Evolutionary conservation across 2,797 vertebrate genomes (phyloP), one percentile per base, ranked within the genome.

Genomic region (Acanthurus lineatus): DNA sequence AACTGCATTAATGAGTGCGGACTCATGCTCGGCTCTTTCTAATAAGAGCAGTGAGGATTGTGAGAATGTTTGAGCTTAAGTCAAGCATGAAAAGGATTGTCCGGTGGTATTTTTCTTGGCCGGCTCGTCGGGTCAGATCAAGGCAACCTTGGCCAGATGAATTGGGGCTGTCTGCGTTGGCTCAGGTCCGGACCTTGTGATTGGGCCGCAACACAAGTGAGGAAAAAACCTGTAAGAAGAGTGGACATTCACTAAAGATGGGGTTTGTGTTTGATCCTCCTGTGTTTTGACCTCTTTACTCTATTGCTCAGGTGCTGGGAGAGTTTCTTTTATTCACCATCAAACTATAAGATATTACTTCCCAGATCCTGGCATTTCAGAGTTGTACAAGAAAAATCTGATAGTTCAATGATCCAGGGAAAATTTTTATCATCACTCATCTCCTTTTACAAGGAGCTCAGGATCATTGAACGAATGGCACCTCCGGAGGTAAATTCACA

Each of bases 81-180:
- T 91, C 90, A 22, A 86, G 92, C 92, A 76, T 94, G 92, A 94
- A 87, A 85, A 69, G 91, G 92, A 94, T 95, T 93, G 90, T 88
- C 85, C 88, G 79, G 40, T 82, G 89, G 74, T 92, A 92, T 94
- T 94, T 95, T 90, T 91, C 92, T 94, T 95, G 90, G 92, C 90
- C 66, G 62, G 77, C 85, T 84, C 60, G 35, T 88, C 84, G 74
- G 73, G 87, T 91, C 85, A 77, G 89, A 93, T 93, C 89, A 93
- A 92, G 88, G 88, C 81, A 78, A 76, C 79, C 79, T 57, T 69
- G 79, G 80, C 70, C 62, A 40, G 76, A 81, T 82, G 81, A 85
- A 88, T 81, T 77, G 20, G 45, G 63, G 44, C 87, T 45, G 85
- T 78, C 80, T 53, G 79, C 74, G 61, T 61, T 81, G 77, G 77